These are phyloP conservation scores for Psittacula echo DNA, from an alignment of 2,797 vertebrate genomes.

Conservation along the genomic window DNA sequence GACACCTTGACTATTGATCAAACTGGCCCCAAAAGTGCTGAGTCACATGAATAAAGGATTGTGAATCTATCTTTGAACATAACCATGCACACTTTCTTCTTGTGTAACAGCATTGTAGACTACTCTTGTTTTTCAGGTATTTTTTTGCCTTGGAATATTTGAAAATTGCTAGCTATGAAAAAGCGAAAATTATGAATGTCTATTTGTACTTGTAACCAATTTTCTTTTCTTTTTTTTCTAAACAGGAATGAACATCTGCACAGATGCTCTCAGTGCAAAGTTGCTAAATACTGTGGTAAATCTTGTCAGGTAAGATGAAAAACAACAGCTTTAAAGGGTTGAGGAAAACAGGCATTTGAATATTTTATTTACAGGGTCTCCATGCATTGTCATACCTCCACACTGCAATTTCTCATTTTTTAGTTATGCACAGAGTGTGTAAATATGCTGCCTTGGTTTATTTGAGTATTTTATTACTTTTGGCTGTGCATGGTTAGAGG, in stretches of 20 bases:
- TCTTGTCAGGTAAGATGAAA: slow-evolving; percentile 89
- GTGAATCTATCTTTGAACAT: not conserved
- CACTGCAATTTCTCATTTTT: not conserved
- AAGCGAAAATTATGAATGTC: not conserved
- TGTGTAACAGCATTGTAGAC: not conserved
- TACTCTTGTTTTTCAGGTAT: not conserved
- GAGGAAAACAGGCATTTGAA: not conserved
- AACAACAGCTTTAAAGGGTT: not conserved
- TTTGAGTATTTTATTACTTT: not conserved
- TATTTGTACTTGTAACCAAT: not conserved
- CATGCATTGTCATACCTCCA: not conserved
- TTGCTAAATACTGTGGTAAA: slow-evolving; percentile 87
- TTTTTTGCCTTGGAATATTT: not conserved
- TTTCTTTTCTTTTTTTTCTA: not conserved
- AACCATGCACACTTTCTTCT: not conserved
- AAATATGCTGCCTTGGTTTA: not conserved
- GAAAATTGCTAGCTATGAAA: not conserved
- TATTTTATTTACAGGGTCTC: not conserved
- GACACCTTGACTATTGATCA: not conserved
- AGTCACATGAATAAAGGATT: not conserved
- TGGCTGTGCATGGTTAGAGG: not conserved
- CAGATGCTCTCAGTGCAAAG: slow-evolving; percentile 92
- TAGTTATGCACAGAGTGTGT: not conserved
- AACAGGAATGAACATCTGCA: slow-evolving; percentile 84
- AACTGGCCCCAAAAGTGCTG: not conserved